A percentile compares a stretch with the other conserved stretches of the same genome.
Evolutionary conservation across 1,140 invertebrate species (phyloP).

Genomic region (Teleogryllus occipitalis): DNA sequence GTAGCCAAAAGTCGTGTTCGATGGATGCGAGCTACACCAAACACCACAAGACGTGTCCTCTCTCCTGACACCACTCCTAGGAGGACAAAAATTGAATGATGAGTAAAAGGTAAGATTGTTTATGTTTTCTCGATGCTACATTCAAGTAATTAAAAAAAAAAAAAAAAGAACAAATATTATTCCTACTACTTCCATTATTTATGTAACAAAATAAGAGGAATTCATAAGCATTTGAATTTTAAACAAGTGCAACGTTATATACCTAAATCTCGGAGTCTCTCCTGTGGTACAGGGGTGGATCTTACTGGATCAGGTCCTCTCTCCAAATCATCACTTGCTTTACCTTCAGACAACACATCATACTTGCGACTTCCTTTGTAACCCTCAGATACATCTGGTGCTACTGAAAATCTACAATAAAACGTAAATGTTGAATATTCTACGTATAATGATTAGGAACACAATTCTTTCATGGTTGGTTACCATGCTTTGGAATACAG

Average conservation of each 20-base stretch:
- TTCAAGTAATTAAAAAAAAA: conserved; percentile 19
- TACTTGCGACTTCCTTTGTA: conserved; percentile 43
- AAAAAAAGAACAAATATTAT: not conserved
- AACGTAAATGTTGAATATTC: not conserved
- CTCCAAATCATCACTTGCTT: conserved; percentile 40
- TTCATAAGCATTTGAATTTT: no score
- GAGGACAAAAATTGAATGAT: not conserved
- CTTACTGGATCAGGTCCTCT: conserved; percentile 31
- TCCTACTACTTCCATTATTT: not conserved
- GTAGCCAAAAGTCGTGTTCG: conserved; percentile 80
- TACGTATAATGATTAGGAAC: no score
- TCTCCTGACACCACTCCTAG: conserved; percentile 41
- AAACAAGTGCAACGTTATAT: not conserved
- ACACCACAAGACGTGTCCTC: conserved; percentile 57
- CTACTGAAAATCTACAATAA: conserved; percentile 34
- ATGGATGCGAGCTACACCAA: conserved; percentile 82
- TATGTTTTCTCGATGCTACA: not conserved
- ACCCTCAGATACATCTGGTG: conserved; percentile 41
- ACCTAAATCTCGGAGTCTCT: conserved; percentile 29
- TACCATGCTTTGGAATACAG: not conserved
- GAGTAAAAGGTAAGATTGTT: not conserved
- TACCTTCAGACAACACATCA: conserved; percentile 37
- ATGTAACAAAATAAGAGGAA: no score
- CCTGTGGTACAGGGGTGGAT: conserved; percentile 14
- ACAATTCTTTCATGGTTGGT: not conserved